Evolutionary conservation across 2,888 invertebrate genomes (phyloP), one percentile per base, ranked within the genome.

Genomic region (Cephonodes hylas): DNA sequence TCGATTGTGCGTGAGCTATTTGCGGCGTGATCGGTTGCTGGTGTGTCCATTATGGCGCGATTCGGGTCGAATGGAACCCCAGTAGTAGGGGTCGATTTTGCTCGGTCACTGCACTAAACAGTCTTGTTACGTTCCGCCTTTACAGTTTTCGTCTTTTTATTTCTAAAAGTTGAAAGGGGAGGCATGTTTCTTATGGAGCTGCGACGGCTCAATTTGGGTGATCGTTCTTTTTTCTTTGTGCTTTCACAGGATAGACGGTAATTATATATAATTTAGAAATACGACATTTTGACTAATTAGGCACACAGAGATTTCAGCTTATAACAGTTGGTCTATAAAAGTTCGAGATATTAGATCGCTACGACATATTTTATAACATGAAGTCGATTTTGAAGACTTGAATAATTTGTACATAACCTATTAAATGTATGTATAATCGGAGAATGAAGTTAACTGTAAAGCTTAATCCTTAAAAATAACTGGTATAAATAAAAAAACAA

Each of bases 1-100:
- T 89, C 81, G 87, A 91, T 91, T 92, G 88, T 90, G 82, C 85
- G 82, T 85, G 81, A 85, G 85, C 84, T 88, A 85, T 86, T 85
- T 79, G 83, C 80, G 83, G 82, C 82, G 81, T 81, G 84, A 84
- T 85, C 83, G 83, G 74, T 81, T 77, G 72, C 80, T 80, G 73
- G 74, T 80, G 78, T 85, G 86, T 86, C 85, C 85, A 89, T 89
- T 89, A 88, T 85, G 86, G 81, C 77, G 79, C 82, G 80, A 89
- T 87, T 86, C 84, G 76, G 85, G 84, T 86, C 88, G 84, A 83
- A 79, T 83, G 84, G 77, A 70, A 71, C 73, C 72, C 71, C 48
- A 48, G 71, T 65, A 66, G 74, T 74, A 79, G 79, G 86, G 86
- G 89, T 80, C 67, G 79, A 82, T 85, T 85, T 75, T 85, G 91